Base-by-base conservation (phyloP, 2,888 invertebrate species). In the Atrina japonica region DNA sequence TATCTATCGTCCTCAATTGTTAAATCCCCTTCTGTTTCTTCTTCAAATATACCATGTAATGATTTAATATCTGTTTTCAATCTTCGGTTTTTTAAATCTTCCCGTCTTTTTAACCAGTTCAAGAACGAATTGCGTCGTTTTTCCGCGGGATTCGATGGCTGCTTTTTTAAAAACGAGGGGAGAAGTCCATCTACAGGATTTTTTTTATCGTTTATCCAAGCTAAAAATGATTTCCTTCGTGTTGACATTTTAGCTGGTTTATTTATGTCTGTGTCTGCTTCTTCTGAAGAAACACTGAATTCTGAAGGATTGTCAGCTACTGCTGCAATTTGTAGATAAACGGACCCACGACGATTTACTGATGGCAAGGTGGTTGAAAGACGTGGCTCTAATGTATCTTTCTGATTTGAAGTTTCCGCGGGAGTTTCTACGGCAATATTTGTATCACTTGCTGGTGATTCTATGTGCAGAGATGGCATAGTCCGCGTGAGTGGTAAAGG, bases 301-400 rank as follows among this genome's bases (percentile, higher is more conserved):
- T 67, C 71, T 9, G 43, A 64, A 14, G 64, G 55, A 18, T 40
- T 64, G 21, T 23, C 29, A 21, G 49, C 41, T 41, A 59, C 60
- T 2, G 71, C 52, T 23, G 71, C 71, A 40, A 72, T 67, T 43
- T 80, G 81, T 23, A 81, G 41, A 60, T 76, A 79, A 50, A 81
- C 70, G 0, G 81, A 81, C 25, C 75, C 69, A 43, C 71, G 65
- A 21, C 81, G 61, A 27, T 75, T 73, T 2, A 75, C 45, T 25
- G 58, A 63, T 14, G 71, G 69, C 7, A 69, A 47, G 6, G 61
- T 49, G 9, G 52, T 18, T 30, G 35, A 40, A 16, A 23, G 52
- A 6, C 52, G 18, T 9, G 25, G 52, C 14, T 52, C 52, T 5
- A 52, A 21, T 11, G 5, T 35, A 7, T 35, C 35, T 11, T 35